phyloP scores from a whole-genome alignment of 2,888 invertebrate genomes.

The Acronicta alni region DNA sequence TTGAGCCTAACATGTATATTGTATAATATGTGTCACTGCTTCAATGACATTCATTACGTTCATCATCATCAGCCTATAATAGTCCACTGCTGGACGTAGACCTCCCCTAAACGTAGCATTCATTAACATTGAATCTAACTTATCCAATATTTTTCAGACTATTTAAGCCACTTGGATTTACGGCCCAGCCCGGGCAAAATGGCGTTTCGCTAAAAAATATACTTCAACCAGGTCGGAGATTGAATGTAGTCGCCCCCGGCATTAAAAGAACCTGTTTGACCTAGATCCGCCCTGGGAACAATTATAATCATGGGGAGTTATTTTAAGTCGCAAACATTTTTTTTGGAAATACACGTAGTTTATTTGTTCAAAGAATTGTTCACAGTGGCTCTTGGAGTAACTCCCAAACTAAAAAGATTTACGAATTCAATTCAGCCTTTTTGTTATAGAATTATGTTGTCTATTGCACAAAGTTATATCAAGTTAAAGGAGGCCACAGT shows the following conservation, averaged over 20 bases:
- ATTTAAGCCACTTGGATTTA: too few relatives aligned
- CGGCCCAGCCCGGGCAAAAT: background rate
- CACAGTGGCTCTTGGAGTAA: background rate
- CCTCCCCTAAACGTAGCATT: too few relatives aligned
- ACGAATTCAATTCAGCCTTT: conserved; percentile 10
- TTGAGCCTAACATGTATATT: too few relatives aligned
- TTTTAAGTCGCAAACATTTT: conserved; percentile 11
- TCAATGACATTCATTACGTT: too few relatives aligned
- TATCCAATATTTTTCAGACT: too few relatives aligned
- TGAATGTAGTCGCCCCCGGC: conserved; percentile 3
- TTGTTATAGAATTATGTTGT: background rate
- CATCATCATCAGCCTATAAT: too few relatives aligned
- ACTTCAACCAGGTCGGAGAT: conserved; percentile 3
- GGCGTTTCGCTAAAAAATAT: conserved; percentile 1
- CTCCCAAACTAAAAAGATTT: conserved; percentile 10
- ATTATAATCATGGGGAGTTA: conserved; percentile 1
- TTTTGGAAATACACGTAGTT: conserved; percentile 6
- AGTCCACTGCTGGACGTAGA: too few relatives aligned
- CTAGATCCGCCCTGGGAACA: conserved; percentile 4
- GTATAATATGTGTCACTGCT: too few relatives aligned
- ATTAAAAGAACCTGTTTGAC: background rate
- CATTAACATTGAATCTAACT: too few relatives aligned
- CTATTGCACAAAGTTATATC: too few relatives aligned
- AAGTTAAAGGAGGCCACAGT: too few relatives aligned
- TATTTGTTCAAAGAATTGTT: conserved; percentile 7